Conservation (phyloP, 2,113 vertebrate species). For the Lota lota region DNA sequence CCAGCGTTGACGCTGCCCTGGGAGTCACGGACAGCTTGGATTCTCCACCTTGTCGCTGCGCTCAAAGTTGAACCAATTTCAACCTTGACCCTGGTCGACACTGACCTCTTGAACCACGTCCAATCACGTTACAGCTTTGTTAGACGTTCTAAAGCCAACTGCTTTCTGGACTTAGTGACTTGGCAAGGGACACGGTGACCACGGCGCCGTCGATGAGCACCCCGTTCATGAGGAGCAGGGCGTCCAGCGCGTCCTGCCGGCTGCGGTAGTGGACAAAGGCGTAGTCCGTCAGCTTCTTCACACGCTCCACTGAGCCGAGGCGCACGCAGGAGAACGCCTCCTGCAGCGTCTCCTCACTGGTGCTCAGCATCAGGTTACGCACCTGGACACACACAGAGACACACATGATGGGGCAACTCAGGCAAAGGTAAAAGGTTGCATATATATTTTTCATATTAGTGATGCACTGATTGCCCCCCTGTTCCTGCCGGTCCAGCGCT, state of each 20-base stretch:
- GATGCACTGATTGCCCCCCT: no score
- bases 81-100: no score
- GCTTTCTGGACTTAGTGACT: constrained; percentile 30
- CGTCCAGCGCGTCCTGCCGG: constrained; percentile 84
- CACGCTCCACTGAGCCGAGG: constrained; percentile 86
- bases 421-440: neutral
- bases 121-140: no score
- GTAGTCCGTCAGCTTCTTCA: constrained; percentile 92
- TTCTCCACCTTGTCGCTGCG: no score
- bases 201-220: constrained; percentile 83
- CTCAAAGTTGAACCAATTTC: no score
- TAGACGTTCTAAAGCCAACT: no score
- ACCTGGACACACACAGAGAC: constrained; percentile 47
- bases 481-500: no score
- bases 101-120: no score
- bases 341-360: constrained; percentile 85
- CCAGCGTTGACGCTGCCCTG: no score
- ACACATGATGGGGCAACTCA: neutral
- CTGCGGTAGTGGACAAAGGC: constrained; percentile 92
- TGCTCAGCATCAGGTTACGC: constrained; percentile 90
- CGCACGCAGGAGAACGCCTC: constrained; percentile 87
- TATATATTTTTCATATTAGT: neutral
- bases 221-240: constrained; percentile 85
- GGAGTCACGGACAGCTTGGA: no score
- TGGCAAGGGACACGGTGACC: constrained; percentile 89